A percentile compares a stretch with the other conserved stretches of the same genome.
phyloP scores from a whole-genome alignment of 2,888 invertebrate genomes.

The Synergus gifuensis region DNA sequence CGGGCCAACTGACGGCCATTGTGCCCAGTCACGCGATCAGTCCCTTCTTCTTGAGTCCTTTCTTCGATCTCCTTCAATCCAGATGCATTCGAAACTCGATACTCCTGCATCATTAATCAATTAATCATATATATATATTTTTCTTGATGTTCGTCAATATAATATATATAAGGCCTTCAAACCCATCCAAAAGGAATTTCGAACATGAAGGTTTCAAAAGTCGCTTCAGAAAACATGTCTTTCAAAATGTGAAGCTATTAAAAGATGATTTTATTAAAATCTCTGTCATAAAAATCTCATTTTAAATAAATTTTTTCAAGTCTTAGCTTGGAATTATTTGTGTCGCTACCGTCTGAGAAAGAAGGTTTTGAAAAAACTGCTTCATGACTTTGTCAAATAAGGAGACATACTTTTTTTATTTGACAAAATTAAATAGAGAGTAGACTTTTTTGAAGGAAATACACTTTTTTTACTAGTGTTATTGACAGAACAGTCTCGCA shows the following conservation, averaged over 20 bases:
- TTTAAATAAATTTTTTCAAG: too few relatives aligned
- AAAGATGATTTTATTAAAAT: not conserved
- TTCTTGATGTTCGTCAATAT: slow-evolving; percentile 63
- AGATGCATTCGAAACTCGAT: slow-evolving; percentile 69
- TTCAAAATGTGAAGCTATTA: not conserved
- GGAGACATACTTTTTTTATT: not conserved
- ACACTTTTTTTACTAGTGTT: not conserved
- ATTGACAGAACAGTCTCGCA: slow-evolving; percentile 1
- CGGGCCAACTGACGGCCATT: slow-evolving; percentile 66
- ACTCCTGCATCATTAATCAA: slow-evolving; percentile 67
- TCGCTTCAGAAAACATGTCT: not conserved
- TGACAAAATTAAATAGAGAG: not conserved
- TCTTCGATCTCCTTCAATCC: slow-evolving; percentile 62
- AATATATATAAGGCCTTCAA: slow-evolving; percentile 43
- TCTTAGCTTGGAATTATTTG: too few relatives aligned
- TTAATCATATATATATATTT: slow-evolving; percentile 52
- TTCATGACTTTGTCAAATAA: not conserved
- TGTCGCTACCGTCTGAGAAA: too few relatives aligned
- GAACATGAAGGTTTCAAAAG: not conserved
- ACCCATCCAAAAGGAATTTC: not conserved
- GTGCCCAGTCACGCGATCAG: slow-evolving; percentile 68
- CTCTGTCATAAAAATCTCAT: not conserved
- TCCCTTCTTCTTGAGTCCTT: slow-evolving; percentile 64
- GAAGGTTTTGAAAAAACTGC: not conserved
- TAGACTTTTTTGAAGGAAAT: not conserved